Base-by-base conservation (phyloP, 2,888 invertebrate genomes). In the Tetanocera ferruginea region DNA sequence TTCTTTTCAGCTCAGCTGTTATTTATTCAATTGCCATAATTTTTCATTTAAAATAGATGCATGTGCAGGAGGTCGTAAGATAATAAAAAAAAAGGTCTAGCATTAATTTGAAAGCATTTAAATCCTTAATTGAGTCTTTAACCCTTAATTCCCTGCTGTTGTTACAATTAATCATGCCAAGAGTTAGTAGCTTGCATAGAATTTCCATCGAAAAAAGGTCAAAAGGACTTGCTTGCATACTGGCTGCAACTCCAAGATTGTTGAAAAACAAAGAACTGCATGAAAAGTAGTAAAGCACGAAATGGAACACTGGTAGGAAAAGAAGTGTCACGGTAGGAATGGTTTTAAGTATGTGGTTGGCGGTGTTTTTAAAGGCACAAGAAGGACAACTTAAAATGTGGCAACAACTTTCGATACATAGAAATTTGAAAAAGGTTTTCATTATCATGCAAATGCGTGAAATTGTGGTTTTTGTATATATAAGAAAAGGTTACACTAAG, bases 131-230 rank as follows among this genome's bases (percentile, higher is more conserved):
- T 85, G 86, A 85, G 85, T 83, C 85, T 85, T 86, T 85, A 85
- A 83, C 80, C 82, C 80, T 84, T 85, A 86, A 84, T 84, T 80
- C 85, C 84, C 85, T 85, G 84, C 85, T 85, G 84, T 80, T 82
- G 80, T 37, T 74, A 75, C 79, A 64, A 85, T 85, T 85, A 85
- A 85, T 85, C 86, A 85, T 84, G 69, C 11, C 17, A 51, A 3
- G 17, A 19, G 37, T 66, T 8, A 55, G 3, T 1, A 55, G 19
- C 19, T 23, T n/a, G 23, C 55, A 55, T n/a, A 55, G 55, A 23
- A 23, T 8, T 55, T n/a, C 55, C 55, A 55, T 19, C 3, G 19
- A 60, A 60, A n/a, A 60, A 60, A 57, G 57, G 57, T 57, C n/a
- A 23, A 57, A 60, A 60, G 60, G 60, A 60, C 28, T 4, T 55